Conservation (phyloP, 1,140 invertebrate genomes). For the Telenomus remus region DNA sequence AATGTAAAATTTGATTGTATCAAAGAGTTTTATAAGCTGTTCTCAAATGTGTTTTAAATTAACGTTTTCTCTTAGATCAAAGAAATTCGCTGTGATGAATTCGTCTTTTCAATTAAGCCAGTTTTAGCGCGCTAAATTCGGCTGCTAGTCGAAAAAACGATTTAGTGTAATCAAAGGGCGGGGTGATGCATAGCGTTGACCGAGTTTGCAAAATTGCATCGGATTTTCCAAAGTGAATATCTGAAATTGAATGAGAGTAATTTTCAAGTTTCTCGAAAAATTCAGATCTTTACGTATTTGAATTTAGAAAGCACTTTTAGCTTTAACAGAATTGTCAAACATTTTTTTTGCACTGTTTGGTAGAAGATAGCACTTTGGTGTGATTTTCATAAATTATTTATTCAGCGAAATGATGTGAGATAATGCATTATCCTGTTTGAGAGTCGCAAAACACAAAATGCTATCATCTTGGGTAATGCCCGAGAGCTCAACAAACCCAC, state of each 20-base stretch:
- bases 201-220: no score
- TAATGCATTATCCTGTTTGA: conserved; percentile 39
- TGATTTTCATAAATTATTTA: conserved; percentile 32
- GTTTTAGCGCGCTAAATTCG: background rate
- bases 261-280: no score
- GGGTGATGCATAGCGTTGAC: no score
- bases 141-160: background rate
- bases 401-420: conserved; percentile 25
- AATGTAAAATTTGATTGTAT: conserved; percentile 28
- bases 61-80: conserved; percentile 27
- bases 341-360: no score
- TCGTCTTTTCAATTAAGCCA: conserved; percentile 17
- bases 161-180: no score
- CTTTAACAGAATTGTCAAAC: no score
- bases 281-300: no score
- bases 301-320: no score
- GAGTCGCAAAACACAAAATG: conserved; percentile 30
- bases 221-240: no score
- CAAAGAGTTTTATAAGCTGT: conserved; percentile 31
- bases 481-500: conserved; percentile 61
- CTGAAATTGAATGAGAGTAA: no score
- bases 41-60: conserved; percentile 39
- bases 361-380: conserved; percentile 4
- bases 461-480: conserved; percentile 52
- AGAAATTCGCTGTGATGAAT: conserved; percentile 25